Conservation (phyloP, 2,113 vertebrate genomes). For the Saguinus imperator region DNA sequence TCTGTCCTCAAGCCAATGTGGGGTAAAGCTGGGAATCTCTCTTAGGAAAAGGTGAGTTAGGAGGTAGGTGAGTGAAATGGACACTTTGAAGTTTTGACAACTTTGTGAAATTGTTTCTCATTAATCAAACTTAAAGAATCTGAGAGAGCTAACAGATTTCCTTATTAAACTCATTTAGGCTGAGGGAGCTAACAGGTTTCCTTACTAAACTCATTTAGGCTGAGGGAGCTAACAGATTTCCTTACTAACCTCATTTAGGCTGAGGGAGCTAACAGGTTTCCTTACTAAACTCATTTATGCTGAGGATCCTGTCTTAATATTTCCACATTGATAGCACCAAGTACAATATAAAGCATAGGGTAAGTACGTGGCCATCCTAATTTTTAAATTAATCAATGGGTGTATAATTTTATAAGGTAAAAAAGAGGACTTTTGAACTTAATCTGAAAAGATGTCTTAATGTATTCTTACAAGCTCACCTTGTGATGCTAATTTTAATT, state of each 20-base stretch:
- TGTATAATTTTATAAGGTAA: background rate
- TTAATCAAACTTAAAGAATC: background rate
- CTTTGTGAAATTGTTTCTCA: background rate
- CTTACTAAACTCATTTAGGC: background rate
- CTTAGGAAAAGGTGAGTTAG: background rate
- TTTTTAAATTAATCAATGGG: background rate
- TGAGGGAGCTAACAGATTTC: background rate
- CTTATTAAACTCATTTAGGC: background rate
- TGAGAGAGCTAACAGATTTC: background rate
- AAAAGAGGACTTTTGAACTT: background rate
- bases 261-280: background rate
- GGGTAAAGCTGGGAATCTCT: background rate
- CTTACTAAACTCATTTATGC: background rate
- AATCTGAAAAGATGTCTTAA: background rate
- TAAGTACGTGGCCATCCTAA: background rate
- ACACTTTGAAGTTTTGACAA: background rate
- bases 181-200: background rate
- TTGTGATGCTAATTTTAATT: background rate
- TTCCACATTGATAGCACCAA: background rate
- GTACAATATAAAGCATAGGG: background rate
- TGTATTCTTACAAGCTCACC: background rate
- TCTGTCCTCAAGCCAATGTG: background rate
- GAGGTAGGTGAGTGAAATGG: background rate
- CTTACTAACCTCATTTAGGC: background rate
- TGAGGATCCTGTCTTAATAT: background rate